A percentile compares a stretch with the other conserved stretches of the same genome.
Conservation (phyloP, 2,113 vertebrate genomes). For the Rutilus rutilus region DNA sequence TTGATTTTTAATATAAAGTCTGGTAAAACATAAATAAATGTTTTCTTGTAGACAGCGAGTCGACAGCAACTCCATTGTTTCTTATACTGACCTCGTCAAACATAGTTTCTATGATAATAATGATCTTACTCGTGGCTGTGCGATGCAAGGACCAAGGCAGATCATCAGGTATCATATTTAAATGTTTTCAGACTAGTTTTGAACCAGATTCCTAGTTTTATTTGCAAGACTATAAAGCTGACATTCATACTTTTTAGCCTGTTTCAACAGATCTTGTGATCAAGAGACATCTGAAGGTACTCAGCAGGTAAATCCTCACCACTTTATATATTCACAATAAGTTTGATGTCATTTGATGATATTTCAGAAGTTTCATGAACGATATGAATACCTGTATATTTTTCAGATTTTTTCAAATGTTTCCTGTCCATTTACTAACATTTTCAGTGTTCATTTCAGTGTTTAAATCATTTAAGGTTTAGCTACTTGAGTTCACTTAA, state of each 20-base stretch:
- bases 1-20: background rate
- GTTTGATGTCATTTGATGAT: background rate
- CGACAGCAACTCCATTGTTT: conserved; percentile 8
- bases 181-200: background rate
- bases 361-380: background rate
- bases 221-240: background rate
- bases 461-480: background rate
- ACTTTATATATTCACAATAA: background rate
- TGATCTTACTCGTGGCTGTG: background rate
- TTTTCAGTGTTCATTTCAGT: background rate
- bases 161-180: conserved; percentile 2
- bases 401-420: background rate
- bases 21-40: background rate
- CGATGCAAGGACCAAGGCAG: background rate
- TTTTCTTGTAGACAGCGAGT: background rate
- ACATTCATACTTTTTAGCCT: background rate
- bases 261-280: background rate
- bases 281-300: conserved; percentile 1
- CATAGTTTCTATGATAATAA: conserved; percentile 6
- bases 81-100: conserved; percentile 7
- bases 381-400: background rate
- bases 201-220: background rate
- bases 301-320: background rate
- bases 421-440: background rate
- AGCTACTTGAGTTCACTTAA: background rate